These are phyloP conservation scores for Montipora efflorescens DNA, from an alignment of 64 coral and sea anemone genomes.

Conservation along the genomic window DNA sequence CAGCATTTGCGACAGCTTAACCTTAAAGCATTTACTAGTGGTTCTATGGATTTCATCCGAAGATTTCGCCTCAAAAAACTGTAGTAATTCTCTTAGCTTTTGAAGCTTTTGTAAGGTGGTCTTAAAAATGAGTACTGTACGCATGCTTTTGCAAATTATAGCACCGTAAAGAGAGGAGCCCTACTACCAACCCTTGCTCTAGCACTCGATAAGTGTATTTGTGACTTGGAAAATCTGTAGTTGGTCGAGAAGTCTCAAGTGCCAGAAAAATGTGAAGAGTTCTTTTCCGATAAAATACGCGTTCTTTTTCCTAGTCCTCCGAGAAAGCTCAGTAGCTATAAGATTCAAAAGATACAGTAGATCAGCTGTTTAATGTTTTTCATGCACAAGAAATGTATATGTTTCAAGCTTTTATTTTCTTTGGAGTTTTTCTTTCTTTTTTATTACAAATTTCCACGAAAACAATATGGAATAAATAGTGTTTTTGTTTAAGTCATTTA, in stretches of 20 bases:
- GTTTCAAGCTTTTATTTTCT: background rate
- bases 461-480: too few species aligned
- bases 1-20: background rate
- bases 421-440: too few species aligned
- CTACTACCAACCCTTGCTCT: background rate
- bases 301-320: background rate
- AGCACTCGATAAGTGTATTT: constrained; percentile 8
- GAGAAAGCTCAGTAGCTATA: constrained; percentile 19
- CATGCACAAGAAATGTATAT: background rate
- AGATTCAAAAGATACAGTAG: background rate
- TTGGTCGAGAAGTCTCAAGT: background rate
- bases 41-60: background rate
- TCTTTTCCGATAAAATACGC: background rate
- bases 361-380: too few species aligned
- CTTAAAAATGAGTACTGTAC: background rate
- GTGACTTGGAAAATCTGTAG: background rate
- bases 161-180: background rate
- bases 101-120: constrained; percentile 2
- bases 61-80: background rate
- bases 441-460: too few species aligned
- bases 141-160: background rate
- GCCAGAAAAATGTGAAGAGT: background rate
- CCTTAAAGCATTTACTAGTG: constrained; percentile 33
- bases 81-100: constrained; percentile 32
- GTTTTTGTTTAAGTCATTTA: too few species aligned